A percentile compares a stretch with the other conserved stretches of the same genome.
Evolutionary conservation across 1,140 invertebrate genomes (phyloP).

Genomic region (Papilio polyxenes): DNA sequence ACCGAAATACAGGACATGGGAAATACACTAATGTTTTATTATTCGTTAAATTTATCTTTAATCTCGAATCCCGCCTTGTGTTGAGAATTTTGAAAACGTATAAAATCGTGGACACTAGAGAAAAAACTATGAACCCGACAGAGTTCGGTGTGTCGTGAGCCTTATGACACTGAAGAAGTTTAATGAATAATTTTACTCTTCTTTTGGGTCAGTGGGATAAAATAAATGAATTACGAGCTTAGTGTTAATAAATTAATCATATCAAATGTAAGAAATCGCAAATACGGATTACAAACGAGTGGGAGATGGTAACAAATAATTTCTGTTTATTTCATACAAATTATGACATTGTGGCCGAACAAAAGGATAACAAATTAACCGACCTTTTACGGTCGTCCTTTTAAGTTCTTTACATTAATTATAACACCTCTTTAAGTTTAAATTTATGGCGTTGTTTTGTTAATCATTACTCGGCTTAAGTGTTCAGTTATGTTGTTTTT

Average conservation of each 20-base stretch:
- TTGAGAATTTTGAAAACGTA: not conserved
- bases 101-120: too few species aligned
- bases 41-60: not conserved
- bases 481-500: conserved; percentile 56
- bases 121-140: too few species aligned
- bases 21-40: conserved; percentile 9
- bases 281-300: conserved; percentile 31
- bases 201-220: not conserved
- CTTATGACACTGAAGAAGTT: too few species aligned
- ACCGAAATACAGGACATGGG: conserved; percentile 32
- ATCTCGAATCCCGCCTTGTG: not conserved
- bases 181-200: too few species aligned
- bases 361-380: conserved; percentile 64
- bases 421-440: conserved; percentile 78
- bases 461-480: conserved; percentile 69
- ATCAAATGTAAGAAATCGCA: not conserved
- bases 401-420: conserved; percentile 73
- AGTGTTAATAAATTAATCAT: conserved; percentile 1
- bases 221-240: not conserved
- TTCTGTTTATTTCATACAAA: conserved; percentile 59
- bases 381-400: conserved; percentile 62
- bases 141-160: too few species aligned
- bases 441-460: conserved; percentile 76
- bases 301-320: conserved; percentile 42
- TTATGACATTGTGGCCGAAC: conserved; percentile 65